Evolutionary conservation across 2,113 vertebrate species (phyloP).

Genomic region (Oryzias melastigma): DNA sequence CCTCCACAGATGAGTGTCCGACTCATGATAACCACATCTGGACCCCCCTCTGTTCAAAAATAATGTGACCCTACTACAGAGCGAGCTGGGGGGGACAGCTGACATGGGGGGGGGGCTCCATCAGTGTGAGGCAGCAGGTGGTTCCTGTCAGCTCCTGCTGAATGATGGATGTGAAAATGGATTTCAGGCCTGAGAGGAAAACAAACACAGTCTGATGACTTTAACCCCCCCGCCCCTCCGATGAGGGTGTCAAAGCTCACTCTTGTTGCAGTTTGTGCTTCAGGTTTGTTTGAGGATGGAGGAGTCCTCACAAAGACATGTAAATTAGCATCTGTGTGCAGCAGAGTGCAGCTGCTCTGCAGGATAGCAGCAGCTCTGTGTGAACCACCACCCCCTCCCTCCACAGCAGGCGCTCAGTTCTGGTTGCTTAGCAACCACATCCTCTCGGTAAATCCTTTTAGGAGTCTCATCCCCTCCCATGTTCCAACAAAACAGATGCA

Average conservation of each 20-base stretch:
- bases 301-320: background rate
- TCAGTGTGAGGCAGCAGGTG: background rate
- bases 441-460: constrained; percentile 17
- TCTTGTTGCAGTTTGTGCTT: background rate
- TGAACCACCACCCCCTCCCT: background rate
- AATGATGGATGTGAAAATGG: too few species aligned
- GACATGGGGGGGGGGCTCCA: background rate
- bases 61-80: constrained; percentile 22
- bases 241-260: too few species aligned
- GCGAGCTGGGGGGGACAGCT: background rate
- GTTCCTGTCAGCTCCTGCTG: too few species aligned
- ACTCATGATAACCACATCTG: constrained; percentile 42
- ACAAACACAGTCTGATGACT: too few species aligned
- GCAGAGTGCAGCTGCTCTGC: background rate
- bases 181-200: too few species aligned
- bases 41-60: constrained; percentile 2
- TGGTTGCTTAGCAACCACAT: constrained; percentile 36
- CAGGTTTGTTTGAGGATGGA: background rate
- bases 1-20: constrained; percentile 7
- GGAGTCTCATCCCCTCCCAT: background rate
- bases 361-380: background rate
- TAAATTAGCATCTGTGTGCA: background rate
- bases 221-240: too few species aligned
- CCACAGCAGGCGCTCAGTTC: constrained; percentile 19
- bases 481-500: constrained; percentile 5